Base-by-base conservation (phyloP, 1,140 invertebrate species). In the Oryzaephilus surinamensis region DNA sequence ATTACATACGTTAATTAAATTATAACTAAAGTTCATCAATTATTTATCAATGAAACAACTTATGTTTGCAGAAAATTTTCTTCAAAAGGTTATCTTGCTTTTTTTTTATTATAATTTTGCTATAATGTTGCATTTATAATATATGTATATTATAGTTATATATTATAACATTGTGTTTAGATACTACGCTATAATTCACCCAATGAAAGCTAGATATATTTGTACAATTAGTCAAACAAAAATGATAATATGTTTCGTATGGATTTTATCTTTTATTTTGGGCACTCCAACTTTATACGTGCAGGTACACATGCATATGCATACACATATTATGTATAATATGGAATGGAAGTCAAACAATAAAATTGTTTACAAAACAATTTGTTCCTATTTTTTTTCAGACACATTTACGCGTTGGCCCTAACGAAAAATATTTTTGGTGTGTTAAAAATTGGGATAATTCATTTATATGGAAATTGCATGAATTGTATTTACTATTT, bases 101-200 rank as follows among this genome's bases (percentile, higher is more conserved):
- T 6, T 36, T 36, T 26, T n/a, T n/a, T n/a, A n/a, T n/a, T n/a
- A n/a, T n/a, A n/a, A n/a, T n/a, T n/a, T n/a, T n/a, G n/a, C n/a
- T n/a, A n/a, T n/a, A n/a, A n/a, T n/a, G n/a, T n/a, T n/a, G n/a
- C n/a, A n/a, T n/a, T n/a, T n/a, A n/a, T n/a, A n/a, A n/a, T n/a
- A n/a, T n/a, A n/a, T n/a, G n/a, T n/a, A n/a, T n/a, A n/a, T n/a
- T n/a, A n/a, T n/a, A 34, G 15, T 36, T 37, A 11, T 4, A 33
- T 27, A 4, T 20, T 20, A 16, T 43, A 68, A 66, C n/a, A n/a
- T n/a, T n/a, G n/a, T n/a, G n/a, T n/a, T 32, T 62, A 84, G 81
- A 49, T 84, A 83, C 58, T 83, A 84, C 45, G 81, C 81, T 16
- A 84, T 84, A 35, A 69, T 81, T 17, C 77, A 83, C 62, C 81